Base-by-base conservation (phyloP, 2,113 vertebrate species). In the Numida meleagris region DNA sequence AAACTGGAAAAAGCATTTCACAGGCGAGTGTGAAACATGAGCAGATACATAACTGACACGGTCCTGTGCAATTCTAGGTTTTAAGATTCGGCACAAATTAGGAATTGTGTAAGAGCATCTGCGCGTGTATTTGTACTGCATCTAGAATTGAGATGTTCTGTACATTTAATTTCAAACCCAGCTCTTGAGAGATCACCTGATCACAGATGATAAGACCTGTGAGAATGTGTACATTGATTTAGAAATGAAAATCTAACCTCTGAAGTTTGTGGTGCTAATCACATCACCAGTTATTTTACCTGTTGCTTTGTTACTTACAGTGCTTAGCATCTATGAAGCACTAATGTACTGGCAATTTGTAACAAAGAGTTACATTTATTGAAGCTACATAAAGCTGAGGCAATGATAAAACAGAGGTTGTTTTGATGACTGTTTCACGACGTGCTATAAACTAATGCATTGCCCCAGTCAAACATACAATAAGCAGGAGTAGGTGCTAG, bases 81-180 rank as follows among this genome's bases (percentile, higher is more conserved):
- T 81, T 78, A 81, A 75, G 43, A 57, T 93, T 67, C 77, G 48
- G 73, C 15, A 17, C 51, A 86, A 90, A 90, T 86, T 94, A 86
- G 68, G 72, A 89, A 78, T 90, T 94, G 76, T 93, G 68, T 94
- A 29, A 73, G 66, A 91, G 94, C 88, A 89, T 93, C 90, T 96
- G 92, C 72, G 68, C 68, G 50, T 63, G 43, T 70, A 19, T 91
- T 90, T 45, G 85, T 86, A 76, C 34, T 86, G 88, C 81, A 82
- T 94, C 88, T 15, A 1, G 38, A 93, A 86, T 70, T 34, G 73
- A 86, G 65, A 53, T 21, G 23, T 73, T 91, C 82, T 62, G 53
- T 72, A 92, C 84, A 76, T 88, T 95, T 63, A 72, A 48, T 88
- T 94, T 73, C 42, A 88, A 91, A 81, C 59, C 71, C 72, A 80